Conservation (phyloP, 2,888 invertebrate genomes). For the Mantis religiosa region DNA sequence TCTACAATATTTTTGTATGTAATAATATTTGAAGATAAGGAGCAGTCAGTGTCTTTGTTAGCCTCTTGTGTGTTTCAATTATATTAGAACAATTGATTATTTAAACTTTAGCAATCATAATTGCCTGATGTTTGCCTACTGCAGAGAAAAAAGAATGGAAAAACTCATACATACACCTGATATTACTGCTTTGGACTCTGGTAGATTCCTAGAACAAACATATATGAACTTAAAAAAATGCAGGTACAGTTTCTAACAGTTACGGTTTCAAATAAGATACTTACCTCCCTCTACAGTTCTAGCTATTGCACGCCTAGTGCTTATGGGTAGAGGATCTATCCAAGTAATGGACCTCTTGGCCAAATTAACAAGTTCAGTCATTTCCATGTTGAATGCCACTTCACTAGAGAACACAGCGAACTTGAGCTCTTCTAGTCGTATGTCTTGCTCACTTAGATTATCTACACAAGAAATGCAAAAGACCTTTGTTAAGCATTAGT, state of each 20-base stretch:
- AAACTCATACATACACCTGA: background rate
- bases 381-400: constrained; percentile 1
- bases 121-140: no score
- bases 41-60: no score
- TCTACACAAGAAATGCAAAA: background rate
- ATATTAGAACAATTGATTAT: no score
- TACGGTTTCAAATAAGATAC: background rate
- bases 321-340: background rate
- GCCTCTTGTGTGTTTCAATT: no score
- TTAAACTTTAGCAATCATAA: no score
- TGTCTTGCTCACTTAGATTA: background rate
- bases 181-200: background rate
- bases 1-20: no score
- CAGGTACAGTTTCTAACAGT: no score
- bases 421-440: background rate
- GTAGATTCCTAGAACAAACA: background rate
- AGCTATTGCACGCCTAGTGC: constrained; percentile 1
- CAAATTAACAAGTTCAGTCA: constrained; percentile 5
- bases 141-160: background rate
- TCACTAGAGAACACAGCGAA: background rate
- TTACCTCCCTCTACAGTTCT: background rate
- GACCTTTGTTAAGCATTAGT: no score
- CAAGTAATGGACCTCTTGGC: constrained; percentile 4
- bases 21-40: no score
- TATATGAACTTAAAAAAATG: background rate